Percentiles rank a stretch among this genome's conserved stretches.
Conservation (phyloP, 2,888 invertebrate genomes). For the Sympetrum striolatum region DNA sequence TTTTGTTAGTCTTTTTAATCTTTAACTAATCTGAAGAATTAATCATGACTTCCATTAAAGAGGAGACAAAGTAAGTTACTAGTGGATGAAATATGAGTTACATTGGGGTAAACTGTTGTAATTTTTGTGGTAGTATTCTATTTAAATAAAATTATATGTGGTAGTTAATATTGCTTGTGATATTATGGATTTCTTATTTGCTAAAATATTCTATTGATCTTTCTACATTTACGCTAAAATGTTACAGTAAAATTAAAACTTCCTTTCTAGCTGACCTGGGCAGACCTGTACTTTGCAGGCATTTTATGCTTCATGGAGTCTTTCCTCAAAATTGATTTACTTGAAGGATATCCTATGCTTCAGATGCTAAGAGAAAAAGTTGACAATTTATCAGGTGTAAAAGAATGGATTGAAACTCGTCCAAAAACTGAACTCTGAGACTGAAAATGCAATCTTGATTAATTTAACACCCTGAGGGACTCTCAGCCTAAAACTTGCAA, state of each 20-base stretch:
- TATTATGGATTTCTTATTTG: not conserved
- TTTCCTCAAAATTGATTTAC: slow-evolving; percentile 50
- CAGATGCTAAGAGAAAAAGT: slow-evolving; percentile 52
- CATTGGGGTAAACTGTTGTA: too few relatives aligned
- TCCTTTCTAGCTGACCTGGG: slow-evolving; percentile 53
- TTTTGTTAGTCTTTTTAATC: too few relatives aligned
- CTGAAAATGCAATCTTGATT: too few relatives aligned
- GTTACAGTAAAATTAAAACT: not conserved
- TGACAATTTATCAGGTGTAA: slow-evolving; percentile 52
- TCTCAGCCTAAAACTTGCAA: too few relatives aligned
- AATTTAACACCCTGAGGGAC: too few relatives aligned
- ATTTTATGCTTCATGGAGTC: slow-evolving; percentile 52
- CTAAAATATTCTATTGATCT: not conserved
- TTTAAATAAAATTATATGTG: not conserved
- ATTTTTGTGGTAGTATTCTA: too few relatives aligned
- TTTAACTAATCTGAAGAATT: too few relatives aligned
- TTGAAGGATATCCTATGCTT: slow-evolving; percentile 53
- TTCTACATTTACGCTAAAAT: not conserved
- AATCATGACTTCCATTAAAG: too few relatives aligned
- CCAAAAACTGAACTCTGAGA: slow-evolving; percentile 53
- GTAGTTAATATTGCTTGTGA: not conserved
- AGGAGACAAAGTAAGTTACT: too few relatives aligned
- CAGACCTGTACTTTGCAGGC: slow-evolving; percentile 53
- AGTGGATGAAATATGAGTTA: too few relatives aligned
- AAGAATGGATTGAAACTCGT: slow-evolving; percentile 54